These are phyloP conservation scores for Drosophila borealis DNA, from an alignment of 2,888 invertebrate species.

Conservation along the genomic window DNA sequence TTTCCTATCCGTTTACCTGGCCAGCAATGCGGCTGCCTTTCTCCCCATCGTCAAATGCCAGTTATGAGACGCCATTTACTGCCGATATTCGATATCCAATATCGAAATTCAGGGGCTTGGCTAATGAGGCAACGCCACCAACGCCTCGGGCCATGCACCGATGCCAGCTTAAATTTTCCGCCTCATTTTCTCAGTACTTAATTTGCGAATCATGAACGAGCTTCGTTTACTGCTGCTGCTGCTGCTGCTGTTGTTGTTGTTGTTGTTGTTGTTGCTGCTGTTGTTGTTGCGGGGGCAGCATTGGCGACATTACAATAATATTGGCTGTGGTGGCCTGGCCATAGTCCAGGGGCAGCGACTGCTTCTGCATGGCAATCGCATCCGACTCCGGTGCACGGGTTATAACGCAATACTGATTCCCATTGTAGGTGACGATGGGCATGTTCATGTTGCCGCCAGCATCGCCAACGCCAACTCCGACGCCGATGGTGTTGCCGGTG, in stretches of 20 bases:
- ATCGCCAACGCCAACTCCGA: constrained; percentile 25
- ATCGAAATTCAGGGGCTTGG: constrained; percentile 12
- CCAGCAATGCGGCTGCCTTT: constrained; percentile 45
- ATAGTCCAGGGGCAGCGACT: constrained; percentile 60
- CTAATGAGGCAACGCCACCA: constrained; percentile 25
- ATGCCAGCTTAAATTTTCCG: constrained; percentile 35
- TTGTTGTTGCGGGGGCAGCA: constrained; percentile 65
- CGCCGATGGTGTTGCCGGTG: constrained; percentile 49
- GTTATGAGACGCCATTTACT: constrained; percentile 35
- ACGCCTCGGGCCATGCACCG: constrained; percentile 22
- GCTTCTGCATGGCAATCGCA: constrained; percentile 72
- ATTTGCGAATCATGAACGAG: constrained; percentile 37
- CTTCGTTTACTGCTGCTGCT: constrained; percentile 26
- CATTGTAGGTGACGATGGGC: constrained; percentile 83
- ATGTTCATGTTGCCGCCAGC: constrained; percentile 58
- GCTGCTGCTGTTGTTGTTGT: constrained; percentile 42
- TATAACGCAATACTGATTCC: constrained; percentile 82
- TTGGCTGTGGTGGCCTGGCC: constrained; percentile 69
- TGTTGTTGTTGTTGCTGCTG: constrained; percentile 46
- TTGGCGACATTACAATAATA: constrained; percentile 83
- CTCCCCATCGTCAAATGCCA: constrained; percentile 45
- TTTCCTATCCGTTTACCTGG: constrained; percentile 35
- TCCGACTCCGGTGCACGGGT: constrained; percentile 78
- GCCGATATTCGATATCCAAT: constrained; percentile 30
- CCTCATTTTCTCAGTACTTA: constrained; percentile 36